A percentile compares a stretch with the other conserved stretches of the same genome.
Evolutionary conservation across 2,113 vertebrate genomes (phyloP).

Genomic region (Macquaria ambigua): DNA sequence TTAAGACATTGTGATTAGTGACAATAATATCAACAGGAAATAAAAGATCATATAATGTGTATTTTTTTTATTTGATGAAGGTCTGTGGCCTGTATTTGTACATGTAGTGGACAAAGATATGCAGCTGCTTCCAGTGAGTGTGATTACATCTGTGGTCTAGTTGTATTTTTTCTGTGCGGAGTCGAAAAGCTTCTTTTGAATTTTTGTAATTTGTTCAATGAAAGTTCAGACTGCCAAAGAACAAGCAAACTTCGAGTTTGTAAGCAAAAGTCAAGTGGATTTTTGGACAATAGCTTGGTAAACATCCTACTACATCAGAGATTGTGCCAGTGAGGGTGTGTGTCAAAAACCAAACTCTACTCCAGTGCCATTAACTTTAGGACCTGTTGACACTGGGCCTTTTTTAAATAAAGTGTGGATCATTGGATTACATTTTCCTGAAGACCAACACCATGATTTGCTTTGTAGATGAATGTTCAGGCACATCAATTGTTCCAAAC

Average conservation of each 20-base stretch:
- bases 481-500: background rate
- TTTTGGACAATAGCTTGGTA: background rate
- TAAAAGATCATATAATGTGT: background rate
- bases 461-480: background rate
- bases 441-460: background rate
- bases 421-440: background rate
- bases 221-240: background rate
- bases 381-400: background rate
- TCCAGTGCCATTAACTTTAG: background rate
- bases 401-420: too few relatives aligned
- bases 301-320: background rate
- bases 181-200: background rate
- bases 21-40: background rate
- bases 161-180: too few relatives aligned
- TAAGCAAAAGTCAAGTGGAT: background rate
- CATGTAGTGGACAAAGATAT: background rate
- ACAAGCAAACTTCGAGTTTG: background rate
- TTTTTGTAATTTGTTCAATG: background rate
- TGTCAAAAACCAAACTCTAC: background rate
- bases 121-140: background rate
- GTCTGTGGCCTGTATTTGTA: background rate
- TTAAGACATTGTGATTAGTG: background rate
- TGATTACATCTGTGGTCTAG: background rate
- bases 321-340: background rate
- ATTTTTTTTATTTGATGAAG: background rate